Evolutionary conservation across 1,140 invertebrate species (phyloP), one percentile per base, ranked within the genome.

Genomic region (Lepidotrigona ventralis): DNA sequence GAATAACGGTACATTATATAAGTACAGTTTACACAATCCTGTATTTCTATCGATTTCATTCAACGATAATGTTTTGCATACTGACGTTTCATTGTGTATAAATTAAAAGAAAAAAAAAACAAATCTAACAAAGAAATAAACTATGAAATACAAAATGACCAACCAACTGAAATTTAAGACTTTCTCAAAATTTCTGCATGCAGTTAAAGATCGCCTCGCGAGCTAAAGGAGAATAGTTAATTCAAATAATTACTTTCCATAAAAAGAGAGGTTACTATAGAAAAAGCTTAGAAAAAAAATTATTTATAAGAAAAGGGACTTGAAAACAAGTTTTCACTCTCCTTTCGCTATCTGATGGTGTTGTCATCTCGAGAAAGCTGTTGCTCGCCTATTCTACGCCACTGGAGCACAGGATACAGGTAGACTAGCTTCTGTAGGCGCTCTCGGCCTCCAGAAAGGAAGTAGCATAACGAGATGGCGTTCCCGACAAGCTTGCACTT

Each of bases 381-480:
- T 29, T 53, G 9, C 15, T 68, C 17, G 12, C 26, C 11, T 12
- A 39, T 83, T 53, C 66, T 78, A 78, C 81, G 81, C 81, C 66
- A 83, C 9, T 83, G 81, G 21, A 46, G 6, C 71, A 2, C 29
- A 68, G 54, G 64, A 17, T 23, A 9, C 74, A 78, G 75, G 75
- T 63, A 77, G 74, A 56, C 81, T 78, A 83, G 66, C 56, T 81
- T 88, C 77, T 64, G 79, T 81, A 72, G 58, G 53, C 66, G 39
- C 39, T 70, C 68, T 72, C 60, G 33, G 69, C 70, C 56, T 79
- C 77, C 78, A 88, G 89, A 88, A 91, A 90, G 89, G 90, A 91
- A 91, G 90, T 91, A 90, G 90, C 91, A 88, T 90, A 90, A 91
- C 86, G 88, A 88, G 86, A 85, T 77, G 63, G 83, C 78, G 63